phyloP scores from a whole-genome alignment of 2,888 invertebrate genomes.

The Metallyticus violacea region DNA sequence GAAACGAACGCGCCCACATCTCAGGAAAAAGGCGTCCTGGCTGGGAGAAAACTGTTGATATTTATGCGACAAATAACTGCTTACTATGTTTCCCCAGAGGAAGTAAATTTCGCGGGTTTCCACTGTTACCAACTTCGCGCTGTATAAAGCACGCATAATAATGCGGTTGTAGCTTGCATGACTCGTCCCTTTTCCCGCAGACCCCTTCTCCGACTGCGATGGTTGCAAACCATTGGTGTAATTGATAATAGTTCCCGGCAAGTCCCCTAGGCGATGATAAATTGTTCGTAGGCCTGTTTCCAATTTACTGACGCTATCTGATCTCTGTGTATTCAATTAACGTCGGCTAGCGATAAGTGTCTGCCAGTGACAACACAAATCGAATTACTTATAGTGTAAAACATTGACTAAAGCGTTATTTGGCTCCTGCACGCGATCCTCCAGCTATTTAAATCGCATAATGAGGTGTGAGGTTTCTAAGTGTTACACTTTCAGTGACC shows the following conservation, averaged over 20 bases:
- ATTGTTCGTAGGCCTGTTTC: neutral
- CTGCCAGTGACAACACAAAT: neutral
- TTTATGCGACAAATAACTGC: neutral
- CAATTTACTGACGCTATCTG: neutral
- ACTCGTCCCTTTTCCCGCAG: neutral
- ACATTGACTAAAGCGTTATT: neutral
- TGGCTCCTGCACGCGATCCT: neutral
- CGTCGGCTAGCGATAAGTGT: neutral
- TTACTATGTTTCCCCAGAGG: neutral
- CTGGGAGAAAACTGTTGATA: neutral
- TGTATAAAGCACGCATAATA: neutral
- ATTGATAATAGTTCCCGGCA: neutral
- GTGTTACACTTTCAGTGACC: neutral
- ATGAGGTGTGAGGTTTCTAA: neutral
- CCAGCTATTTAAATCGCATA: neutral
- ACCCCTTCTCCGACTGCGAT: neutral
- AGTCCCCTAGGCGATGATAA: neutral
- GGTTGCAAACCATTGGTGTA: neutral
- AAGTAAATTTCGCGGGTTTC: neutral
- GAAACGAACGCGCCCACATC: neutral
- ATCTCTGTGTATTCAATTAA: slow-evolving; percentile 1
- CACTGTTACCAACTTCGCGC: neutral
- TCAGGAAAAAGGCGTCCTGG: neutral
- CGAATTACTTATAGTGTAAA: neutral
- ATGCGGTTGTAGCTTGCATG: neutral